A percentile compares a stretch with the other conserved stretches of the same genome.
Conservation (phyloP, 1,140 invertebrate genomes). For the Ceratina australensis region DNA sequence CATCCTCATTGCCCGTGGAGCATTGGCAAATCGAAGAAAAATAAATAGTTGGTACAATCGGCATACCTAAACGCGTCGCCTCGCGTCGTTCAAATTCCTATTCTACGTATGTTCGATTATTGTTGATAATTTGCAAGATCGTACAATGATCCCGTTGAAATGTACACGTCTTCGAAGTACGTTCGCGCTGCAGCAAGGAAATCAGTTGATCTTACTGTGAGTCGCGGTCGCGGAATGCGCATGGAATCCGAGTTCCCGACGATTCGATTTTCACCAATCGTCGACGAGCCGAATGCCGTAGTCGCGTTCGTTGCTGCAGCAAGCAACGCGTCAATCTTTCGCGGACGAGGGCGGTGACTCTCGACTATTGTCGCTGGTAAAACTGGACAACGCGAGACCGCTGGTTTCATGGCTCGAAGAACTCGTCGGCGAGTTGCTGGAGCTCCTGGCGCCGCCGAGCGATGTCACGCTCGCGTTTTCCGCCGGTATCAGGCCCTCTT, state of each 20-base stretch:
- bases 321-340: slow-evolving; percentile 71
- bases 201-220: background rate
- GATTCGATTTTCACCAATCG: slow-evolving; percentile 24
- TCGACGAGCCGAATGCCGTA: slow-evolving; percentile 45
- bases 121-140: slow-evolving; percentile 29
- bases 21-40: slow-evolving; percentile 19
- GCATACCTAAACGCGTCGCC: slow-evolving; percentile 20
- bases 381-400: slow-evolving; percentile 63
- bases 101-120: slow-evolving; percentile 26
- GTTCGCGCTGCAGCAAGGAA: slow-evolving; percentile 37
- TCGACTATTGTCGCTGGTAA: slow-evolving; percentile 73
- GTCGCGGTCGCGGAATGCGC: background rate
- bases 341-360: slow-evolving; percentile 70
- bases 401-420: slow-evolving; percentile 69
- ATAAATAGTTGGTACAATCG: slow-evolving; percentile 52
- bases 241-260: too few relatives aligned
- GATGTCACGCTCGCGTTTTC: slow-evolving; percentile 75
- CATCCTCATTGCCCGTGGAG: background rate
- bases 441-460: slow-evolving; percentile 74
- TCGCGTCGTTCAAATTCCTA: slow-evolving; percentile 24
- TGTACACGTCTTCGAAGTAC: background rate
- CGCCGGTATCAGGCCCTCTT: slow-evolving; percentile 89
- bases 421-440: slow-evolving; percentile 78
- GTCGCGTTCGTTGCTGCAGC: slow-evolving; percentile 51
- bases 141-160: slow-evolving; percentile 12